phyloP scores from a whole-genome alignment of 2,113 vertebrate species.

The Paralichthys olivaceus region DNA sequence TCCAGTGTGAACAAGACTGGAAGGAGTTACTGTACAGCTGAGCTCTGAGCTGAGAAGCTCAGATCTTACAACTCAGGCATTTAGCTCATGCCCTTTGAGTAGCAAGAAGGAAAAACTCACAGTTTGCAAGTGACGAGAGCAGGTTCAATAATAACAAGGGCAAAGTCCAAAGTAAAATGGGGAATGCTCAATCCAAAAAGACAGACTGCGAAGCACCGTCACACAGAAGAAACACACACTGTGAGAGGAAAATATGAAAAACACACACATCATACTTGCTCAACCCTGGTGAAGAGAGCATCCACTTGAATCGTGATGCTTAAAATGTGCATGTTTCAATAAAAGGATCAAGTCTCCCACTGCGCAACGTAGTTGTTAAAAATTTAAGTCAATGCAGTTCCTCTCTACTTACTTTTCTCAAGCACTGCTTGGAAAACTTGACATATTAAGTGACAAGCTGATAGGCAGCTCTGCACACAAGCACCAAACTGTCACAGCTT shows the following conservation, averaged over 20 bases:
- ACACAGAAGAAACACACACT: constrained; percentile 1
- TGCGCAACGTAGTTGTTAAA: background rate
- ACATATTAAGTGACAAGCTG: constrained; percentile 29
- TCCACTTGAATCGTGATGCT: constrained; percentile 19
- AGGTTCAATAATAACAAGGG: background rate
- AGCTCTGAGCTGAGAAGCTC: background rate
- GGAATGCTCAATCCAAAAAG: background rate
- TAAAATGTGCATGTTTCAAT: constrained; percentile 51
- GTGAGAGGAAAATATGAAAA: constrained; percentile 41
- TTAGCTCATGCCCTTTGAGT: background rate
- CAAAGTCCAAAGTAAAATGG: background rate
- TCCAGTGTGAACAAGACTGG: constrained; percentile 18
- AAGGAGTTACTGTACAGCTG: background rate
- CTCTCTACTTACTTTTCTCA: constrained; percentile 22
- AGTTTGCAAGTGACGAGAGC: background rate
- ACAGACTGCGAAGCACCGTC: background rate
- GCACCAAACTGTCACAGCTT: background rate
- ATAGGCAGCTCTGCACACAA: constrained; percentile 2
- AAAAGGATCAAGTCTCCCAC: background rate
- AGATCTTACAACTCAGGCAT: constrained; percentile 14
- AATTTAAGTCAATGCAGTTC: constrained; percentile 19
- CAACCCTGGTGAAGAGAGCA: constrained; percentile 31
- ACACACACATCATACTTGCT: constrained; percentile 24
- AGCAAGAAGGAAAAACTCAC: background rate
- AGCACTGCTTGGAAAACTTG: background rate